phyloP scores from a whole-genome alignment of 2,113 vertebrate species.

The Neogale vison region DNA sequence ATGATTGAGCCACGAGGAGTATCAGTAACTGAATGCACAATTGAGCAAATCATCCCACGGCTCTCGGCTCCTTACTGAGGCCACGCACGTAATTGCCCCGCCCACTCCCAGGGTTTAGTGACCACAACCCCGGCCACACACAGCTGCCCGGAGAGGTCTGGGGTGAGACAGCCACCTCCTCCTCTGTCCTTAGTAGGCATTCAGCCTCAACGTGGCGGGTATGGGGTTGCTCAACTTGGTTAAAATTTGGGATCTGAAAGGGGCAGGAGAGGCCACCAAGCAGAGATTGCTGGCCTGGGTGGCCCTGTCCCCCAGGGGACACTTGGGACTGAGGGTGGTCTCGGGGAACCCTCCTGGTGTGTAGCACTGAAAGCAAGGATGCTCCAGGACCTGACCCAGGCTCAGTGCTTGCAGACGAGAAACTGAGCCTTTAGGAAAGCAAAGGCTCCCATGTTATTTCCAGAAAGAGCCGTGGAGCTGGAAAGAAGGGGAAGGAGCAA shows the following conservation, averaged over 20 bases:
- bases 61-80: not conserved
- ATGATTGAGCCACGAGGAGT: too few relatives aligned
- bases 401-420: not conserved
- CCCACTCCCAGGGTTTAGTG: not conserved
- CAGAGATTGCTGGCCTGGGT: not conserved
- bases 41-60: too few relatives aligned
- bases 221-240: not conserved
- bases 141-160: not conserved
- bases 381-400: fast-evolving
- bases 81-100: not conserved
- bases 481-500: not conserved
- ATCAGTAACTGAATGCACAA: fast-evolving
- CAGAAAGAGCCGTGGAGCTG: not conserved
- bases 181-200: not conserved
- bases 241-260: not conserved
- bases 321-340: not conserved
- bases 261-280: fast-evolving
- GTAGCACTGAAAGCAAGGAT: not conserved
- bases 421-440: not conserved
- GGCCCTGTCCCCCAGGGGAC: not conserved
- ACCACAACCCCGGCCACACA: not conserved
- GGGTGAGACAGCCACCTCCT: fast-evolving
- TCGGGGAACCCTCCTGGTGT: too few relatives aligned
- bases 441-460: not conserved
- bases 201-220: fast-evolving